These are phyloP conservation scores for Melieria crassipennis DNA, from an alignment of 2,888 invertebrate species.

Conservation along the genomic window DNA sequence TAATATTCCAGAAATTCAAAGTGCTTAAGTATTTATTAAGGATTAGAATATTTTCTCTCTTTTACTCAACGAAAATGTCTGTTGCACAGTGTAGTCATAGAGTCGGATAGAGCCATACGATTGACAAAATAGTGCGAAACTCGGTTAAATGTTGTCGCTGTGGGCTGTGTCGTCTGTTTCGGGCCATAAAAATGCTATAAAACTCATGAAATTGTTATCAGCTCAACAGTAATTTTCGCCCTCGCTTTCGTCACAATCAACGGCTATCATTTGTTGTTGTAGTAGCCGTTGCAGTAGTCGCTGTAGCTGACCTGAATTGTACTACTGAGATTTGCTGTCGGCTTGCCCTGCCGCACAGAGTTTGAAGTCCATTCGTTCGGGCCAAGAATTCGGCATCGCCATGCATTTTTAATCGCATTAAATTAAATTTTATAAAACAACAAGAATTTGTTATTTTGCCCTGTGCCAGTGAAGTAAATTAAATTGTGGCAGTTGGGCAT, in stretches of 20 bases:
- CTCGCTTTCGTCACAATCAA: background rate
- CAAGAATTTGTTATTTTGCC: too few relatives aligned
- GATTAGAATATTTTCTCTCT: too few relatives aligned
- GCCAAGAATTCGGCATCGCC: too few relatives aligned
- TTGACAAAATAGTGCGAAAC: slow-evolving; percentile 1
- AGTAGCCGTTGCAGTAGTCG: background rate
- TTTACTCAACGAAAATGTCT: too few relatives aligned
- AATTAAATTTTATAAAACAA: too few relatives aligned
- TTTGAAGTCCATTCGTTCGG: too few relatives aligned
- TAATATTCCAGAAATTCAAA: too few relatives aligned
- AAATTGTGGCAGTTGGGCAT: too few relatives aligned
- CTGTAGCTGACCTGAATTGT: slow-evolving; percentile 26
- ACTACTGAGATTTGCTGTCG: slow-evolving; percentile 36
- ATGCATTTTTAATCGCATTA: background rate
- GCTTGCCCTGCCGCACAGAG: background rate
- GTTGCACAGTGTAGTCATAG: too few relatives aligned
- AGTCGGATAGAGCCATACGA: too few relatives aligned
- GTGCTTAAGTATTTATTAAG: too few relatives aligned
- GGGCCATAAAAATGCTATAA: slow-evolving; percentile 35
- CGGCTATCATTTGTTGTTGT: background rate
- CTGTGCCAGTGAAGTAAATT: too few relatives aligned
- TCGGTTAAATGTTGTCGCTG: background rate
- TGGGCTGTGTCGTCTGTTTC: background rate
- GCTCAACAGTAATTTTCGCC: slow-evolving; percentile 32
- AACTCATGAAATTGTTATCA: slow-evolving; percentile 38